phyloP scores from a whole-genome alignment of 2,113 vertebrate species.

The Tonatia bakeri region DNA sequence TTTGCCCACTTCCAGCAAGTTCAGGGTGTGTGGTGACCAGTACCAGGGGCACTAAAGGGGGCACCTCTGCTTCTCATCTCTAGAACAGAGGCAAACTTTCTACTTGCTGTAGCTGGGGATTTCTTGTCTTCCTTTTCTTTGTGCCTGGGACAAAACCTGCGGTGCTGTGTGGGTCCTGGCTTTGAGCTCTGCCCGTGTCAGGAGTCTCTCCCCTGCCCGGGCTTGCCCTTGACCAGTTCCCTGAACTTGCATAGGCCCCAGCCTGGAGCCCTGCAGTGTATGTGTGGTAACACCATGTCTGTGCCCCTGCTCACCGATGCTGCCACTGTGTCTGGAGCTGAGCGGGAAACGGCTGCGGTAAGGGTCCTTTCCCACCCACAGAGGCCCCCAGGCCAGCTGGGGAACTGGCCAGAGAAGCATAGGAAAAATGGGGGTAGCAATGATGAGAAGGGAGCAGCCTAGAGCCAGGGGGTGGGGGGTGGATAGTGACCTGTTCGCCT shows the following conservation, averaged over 20 bases:
- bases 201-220: background rate
- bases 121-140: background rate
- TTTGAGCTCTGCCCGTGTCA: background rate
- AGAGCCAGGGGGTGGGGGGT: background rate
- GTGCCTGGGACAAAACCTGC: background rate
- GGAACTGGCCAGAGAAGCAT: background rate
- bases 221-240: slow-evolving; percentile 30
- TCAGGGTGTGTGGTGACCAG: background rate
- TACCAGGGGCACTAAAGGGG: background rate
- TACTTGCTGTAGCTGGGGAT: background rate
- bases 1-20: background rate
- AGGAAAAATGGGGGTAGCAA: slow-evolving; percentile 30
- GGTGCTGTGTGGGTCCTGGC: background rate
- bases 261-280: slow-evolving; percentile 89
- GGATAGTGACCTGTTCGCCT: background rate
- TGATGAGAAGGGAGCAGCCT: background rate
- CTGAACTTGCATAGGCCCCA: slow-evolving; percentile 70
- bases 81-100: background rate
- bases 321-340: slow-evolving; percentile 93
- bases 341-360: slow-evolving; percentile 98
- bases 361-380: slow-evolving; percentile 67
- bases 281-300: slow-evolving; percentile 99
- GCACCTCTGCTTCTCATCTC: background rate
- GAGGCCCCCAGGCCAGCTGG: background rate
- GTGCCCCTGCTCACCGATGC: slow-evolving; percentile 97